Base-by-base conservation (phyloP, 2,797 vertebrate genomes). In the Pseudotriccus pelzelni region DNA sequence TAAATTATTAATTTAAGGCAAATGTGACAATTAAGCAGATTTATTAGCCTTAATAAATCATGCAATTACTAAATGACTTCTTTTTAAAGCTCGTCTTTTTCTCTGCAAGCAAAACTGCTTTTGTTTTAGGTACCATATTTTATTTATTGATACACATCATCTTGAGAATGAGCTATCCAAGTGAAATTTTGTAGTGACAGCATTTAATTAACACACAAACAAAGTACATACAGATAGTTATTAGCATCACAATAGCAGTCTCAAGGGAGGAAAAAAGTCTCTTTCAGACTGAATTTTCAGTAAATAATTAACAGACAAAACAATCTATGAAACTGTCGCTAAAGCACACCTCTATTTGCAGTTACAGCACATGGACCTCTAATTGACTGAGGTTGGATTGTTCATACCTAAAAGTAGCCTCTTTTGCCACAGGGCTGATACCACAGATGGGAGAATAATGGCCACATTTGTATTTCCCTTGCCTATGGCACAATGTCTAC, bases 1-100 rank as follows among this genome's bases (percentile, higher is more conserved):
- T 90, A 96, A 93, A 95, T 95, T 94, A 97, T 93, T 96, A 96
- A 95, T 94, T 92, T 93, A 93, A 93, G 70, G 59, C 76, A 96
- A 95, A 82, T 87, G 80, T 92, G 92, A 95, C 87, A 96, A 97
- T 93, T 96, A 96, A 82, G 74, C 92, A 95, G 91, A 93, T 95
- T 93, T 94, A 95, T 94, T 92, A 93, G 82, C 74, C 79, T 91
- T 88, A 96, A 84, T 96, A 91, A 20, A 89, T 91, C 84, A 84
- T 52, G 86, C 53, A 94, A 89, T 93, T 95, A 91, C 87, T 77
- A 85, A 95, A 68, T 5, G 9, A 67, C 63, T 92, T 74, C n/a
- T 81, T 93, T 93, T 81, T 70, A 84, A 91, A 79, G 52, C 66
- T 70, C 2, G 0, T 68, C 56, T 74, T 63, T 58, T 49, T 30